A percentile compares a stretch with the other conserved stretches of the same genome.
These are phyloP conservation scores for Clitarchus hookeri DNA, from an alignment of 2,888 invertebrate species.

Conservation along the genomic window DNA sequence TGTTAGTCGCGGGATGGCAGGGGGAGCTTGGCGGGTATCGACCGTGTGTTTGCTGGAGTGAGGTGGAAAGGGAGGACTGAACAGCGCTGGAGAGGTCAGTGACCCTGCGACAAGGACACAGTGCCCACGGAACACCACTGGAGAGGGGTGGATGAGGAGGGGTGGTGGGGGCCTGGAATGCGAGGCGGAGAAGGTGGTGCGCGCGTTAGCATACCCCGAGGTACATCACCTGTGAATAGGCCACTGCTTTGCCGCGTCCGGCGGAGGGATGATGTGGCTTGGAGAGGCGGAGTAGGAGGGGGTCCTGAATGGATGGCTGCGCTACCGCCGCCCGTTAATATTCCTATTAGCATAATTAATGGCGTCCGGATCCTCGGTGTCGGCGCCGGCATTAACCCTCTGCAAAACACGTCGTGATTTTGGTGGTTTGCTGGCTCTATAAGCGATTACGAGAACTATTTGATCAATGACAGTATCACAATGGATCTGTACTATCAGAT, in stretches of 20 bases:
- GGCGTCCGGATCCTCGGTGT: neutral
- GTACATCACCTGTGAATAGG: conserved; percentile 2
- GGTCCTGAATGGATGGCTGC: neutral
- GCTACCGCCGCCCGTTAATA: neutral
- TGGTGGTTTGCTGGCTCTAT: no score
- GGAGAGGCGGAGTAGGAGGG: no score
- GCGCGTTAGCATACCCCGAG: neutral
- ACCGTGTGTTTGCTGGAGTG: neutral
- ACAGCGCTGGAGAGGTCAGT: neutral
- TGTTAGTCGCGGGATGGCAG: no score
- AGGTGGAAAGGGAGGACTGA: neutral
- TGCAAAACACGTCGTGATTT: neutral
- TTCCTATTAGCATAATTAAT: neutral
- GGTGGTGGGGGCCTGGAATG: no score
- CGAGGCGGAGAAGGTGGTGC: no score
- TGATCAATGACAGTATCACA: no score
- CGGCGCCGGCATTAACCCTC: neutral
- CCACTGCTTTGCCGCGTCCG: neutral
- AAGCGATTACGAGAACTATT: no score
- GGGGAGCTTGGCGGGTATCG: neutral
- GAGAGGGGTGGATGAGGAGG: no score
- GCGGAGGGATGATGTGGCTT: no score
- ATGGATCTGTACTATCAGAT: no score
- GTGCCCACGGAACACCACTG: neutral
- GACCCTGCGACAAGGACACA: neutral